Base-by-base conservation (phyloP, 1,140 invertebrate genomes). In the Danaus melanippus region DNA sequence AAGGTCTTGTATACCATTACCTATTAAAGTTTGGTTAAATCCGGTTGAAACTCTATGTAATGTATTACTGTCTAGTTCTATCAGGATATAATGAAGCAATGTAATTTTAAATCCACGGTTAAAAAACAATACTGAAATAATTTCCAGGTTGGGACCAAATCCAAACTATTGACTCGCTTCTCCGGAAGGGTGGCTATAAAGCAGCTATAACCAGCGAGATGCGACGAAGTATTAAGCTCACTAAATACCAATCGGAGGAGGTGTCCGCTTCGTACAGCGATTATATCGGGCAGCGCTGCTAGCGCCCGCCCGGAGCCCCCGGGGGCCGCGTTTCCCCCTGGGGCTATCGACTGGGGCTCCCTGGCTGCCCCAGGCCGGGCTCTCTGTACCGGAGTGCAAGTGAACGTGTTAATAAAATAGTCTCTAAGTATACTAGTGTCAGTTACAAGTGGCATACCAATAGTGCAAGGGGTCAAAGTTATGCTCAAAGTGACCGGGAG, bases 181-280 rank as follows among this genome's bases (percentile, higher is more conserved):
- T 99, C 10, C 92, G 97, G 51, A 99, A 99, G 87, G 98, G 97
- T 58, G 98, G 98, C 17, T 99, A 94, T 85, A 97, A 97, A 74
- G 96, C 96, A 39, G 79, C 91, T 6, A 97, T 99, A 12, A 97
- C 95, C 21, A 90, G 93, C 52, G 93, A 97, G 42, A 90, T 97
- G 66, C 90, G 98, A 55, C 91, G 94, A 68, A 93, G 91, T 64
- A 94, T 99, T 64, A 96, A 96, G 86, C 88, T 99, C 60, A 98
- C 96, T 42, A 93, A 97, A 68, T 98, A 98, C 84, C 96, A 98
- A 74, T 90, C 89, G 4, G 89, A 90, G 62, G 89, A 89, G 75
- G 81, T 90, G 5, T 85, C 84, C 6, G 86, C 85, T n/a, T 62
- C 81, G 0, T 88, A 88, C 75, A 74, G 73, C 66, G 84, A 88